Base-by-base conservation (phyloP, 2,797 vertebrate genomes). In the Saxicola maurus region DNA sequence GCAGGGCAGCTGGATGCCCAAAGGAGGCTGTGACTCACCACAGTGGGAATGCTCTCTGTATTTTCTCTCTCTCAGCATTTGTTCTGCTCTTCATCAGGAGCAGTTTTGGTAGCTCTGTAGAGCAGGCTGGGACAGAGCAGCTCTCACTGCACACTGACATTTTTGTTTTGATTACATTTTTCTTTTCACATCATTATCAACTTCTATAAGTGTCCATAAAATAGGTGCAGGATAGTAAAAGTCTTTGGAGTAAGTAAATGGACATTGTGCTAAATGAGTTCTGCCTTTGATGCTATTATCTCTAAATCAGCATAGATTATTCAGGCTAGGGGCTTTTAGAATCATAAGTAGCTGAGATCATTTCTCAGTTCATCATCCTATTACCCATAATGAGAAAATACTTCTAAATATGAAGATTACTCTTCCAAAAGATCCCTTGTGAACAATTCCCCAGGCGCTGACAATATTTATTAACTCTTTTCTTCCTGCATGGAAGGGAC, bases 351-450 rank as follows among this genome's bases (percentile, higher is more conserved):
- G 85, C 91, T 95, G 94, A 96, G 93, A 97, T 96, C 92, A 95
- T 97, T 97, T 96, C 95, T 97, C 94, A 96, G 90, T 95, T 97
- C 96, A 97, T 97, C 97, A 97, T 96, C 92, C 95, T 93, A 97
- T 97, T 97, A 97, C 86, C 92, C 69, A 4, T 97, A 97, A 97
- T 96, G 95, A 97, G 94, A 97, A 97, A 97, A 96, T 96, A 97
- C 88, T 96, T 96, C 94, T 95, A 96, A 97, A 96, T 95, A 91
- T 80, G 94, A 97, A 93, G 92, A 96, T 96, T 95, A 93, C 86
- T 96, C 92, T 96, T 96, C 86, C 93, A 89, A 92, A 93, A 97
- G 94, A 93, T 97, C 96, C 76, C 89, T 46, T 59, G 90, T 93
- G 96, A 97, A 94, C 60, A 94, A 90, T 95, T 88, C 94, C 86